A percentile compares a stretch with the other conserved stretches of the same genome.
Conservation (phyloP, 2,888 invertebrate genomes). For the Drosophila demipolita region DNA sequence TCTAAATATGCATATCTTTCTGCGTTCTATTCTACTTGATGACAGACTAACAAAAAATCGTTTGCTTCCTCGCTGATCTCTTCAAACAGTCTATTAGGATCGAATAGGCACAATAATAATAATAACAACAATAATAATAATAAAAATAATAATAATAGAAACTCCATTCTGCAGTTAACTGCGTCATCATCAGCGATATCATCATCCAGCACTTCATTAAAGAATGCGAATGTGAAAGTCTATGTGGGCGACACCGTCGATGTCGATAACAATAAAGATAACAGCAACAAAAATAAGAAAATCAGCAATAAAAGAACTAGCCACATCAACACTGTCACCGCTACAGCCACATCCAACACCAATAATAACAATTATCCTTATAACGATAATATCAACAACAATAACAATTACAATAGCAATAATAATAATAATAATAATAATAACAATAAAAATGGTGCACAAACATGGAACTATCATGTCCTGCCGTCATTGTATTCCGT, state of each 20-base stretch:
- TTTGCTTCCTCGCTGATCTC: conserved; percentile 85
- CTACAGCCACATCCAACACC: conserved; percentile 64
- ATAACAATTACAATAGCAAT: conserved; percentile 38
- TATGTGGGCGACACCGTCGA: conserved; percentile 81
- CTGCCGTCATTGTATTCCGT: conserved; percentile 93
- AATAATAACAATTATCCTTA: conserved; percentile 49
- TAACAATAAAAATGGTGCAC: conserved; percentile 84
- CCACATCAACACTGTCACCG: conserved; percentile 71
- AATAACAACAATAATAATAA: conserved; percentile 48
- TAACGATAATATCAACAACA: conserved; percentile 60
- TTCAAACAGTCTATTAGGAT: conserved; percentile 85
- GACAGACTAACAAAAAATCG: conserved; percentile 85
- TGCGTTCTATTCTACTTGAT: conserved; percentile 75
- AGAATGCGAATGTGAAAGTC: conserved; percentile 63
- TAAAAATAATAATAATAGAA: conserved; percentile 67
- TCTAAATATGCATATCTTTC: conserved; percentile 64
- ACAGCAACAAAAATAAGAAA: conserved; percentile 44
- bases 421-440: conserved; percentile 51
- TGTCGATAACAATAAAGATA: conserved; percentile 48
- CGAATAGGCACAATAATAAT: conserved; percentile 81
- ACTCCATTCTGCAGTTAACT: conserved; percentile 78
- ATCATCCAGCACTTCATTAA: conserved; percentile 71
- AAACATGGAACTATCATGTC: conserved; percentile 93
- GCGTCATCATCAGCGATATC: conserved; percentile 69
- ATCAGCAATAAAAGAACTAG: conserved; percentile 58